Evolutionary conservation across 1,140 invertebrate genomes (phyloP).

Genomic region (Saccostrea cuccullata): DNA sequence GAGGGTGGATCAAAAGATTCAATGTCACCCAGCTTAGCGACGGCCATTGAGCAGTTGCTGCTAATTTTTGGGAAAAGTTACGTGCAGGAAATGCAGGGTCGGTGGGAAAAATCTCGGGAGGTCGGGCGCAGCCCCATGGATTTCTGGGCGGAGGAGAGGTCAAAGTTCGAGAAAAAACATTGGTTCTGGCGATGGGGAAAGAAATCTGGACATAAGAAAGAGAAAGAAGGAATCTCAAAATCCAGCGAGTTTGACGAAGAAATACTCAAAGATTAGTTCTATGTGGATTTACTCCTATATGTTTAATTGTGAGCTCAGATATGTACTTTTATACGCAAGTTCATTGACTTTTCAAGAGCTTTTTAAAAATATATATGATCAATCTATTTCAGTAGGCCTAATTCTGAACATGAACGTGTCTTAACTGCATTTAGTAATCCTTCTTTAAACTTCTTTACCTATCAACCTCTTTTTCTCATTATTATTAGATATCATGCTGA

Average conservation of each 20-base stretch:
- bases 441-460: too few species aligned
- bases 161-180: neutral
- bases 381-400: too few species aligned
- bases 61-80: constrained; percentile 6
- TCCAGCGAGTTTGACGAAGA: neutral
- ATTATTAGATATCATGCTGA: too few species aligned
- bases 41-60: constrained; percentile 6
- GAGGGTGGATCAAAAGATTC: neutral
- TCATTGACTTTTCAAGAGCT: too few species aligned
- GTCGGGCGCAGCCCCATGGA: neutral
- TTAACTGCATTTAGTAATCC: too few species aligned
- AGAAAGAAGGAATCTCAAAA: neutral
- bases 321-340: too few species aligned
- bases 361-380: too few species aligned
- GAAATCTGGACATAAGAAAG: neutral
- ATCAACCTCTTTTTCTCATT: too few species aligned
- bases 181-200: neutral
- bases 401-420: too few species aligned
- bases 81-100: neutral
- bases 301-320: too few species aligned
- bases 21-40: neutral
- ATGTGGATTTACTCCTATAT: too few species aligned
- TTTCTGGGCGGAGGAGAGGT: neutral
- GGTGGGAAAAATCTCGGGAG: neutral
- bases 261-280: neutral